phyloP scores from a whole-genome alignment of 2,113 vertebrate genomes.

The Dolichallabes microphthalmus region DNA sequence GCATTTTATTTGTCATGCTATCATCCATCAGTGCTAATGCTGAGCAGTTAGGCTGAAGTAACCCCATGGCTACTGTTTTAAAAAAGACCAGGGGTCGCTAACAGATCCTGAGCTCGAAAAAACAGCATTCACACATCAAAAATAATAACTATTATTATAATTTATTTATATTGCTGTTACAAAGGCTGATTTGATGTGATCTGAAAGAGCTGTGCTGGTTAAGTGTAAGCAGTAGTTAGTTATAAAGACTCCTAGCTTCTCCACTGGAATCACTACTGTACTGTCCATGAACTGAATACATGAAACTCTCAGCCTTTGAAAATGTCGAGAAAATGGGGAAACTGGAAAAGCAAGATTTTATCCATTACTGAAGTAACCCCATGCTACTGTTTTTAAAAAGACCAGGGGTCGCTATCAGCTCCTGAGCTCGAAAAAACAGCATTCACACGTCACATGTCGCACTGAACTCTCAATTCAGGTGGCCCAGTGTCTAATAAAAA shows the following conservation, averaged over 20 bases:
- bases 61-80: neutral
- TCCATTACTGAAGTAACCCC: no score
- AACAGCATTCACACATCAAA: neutral
- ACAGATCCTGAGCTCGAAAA: neutral
- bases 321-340: neutral
- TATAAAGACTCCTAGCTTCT: neutral
- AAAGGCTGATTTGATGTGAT: neutral
- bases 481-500: neutral
- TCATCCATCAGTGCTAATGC: neutral
- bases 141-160: neutral
- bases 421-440: neutral
- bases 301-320: neutral
- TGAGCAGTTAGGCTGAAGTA: neutral
- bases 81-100: neutral
- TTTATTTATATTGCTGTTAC: neutral
- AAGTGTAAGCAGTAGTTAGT: neutral
- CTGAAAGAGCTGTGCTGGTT: neutral
- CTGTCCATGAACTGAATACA: neutral
- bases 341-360: slow-evolving; percentile 35
- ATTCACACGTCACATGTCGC: neutral
- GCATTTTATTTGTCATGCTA: neutral
- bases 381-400: no score
- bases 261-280: neutral
- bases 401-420: neutral
- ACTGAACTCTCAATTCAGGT: neutral